phyloP scores from a whole-genome alignment of 2,888 invertebrate species.

The Caenorhabditis becei region DNA sequence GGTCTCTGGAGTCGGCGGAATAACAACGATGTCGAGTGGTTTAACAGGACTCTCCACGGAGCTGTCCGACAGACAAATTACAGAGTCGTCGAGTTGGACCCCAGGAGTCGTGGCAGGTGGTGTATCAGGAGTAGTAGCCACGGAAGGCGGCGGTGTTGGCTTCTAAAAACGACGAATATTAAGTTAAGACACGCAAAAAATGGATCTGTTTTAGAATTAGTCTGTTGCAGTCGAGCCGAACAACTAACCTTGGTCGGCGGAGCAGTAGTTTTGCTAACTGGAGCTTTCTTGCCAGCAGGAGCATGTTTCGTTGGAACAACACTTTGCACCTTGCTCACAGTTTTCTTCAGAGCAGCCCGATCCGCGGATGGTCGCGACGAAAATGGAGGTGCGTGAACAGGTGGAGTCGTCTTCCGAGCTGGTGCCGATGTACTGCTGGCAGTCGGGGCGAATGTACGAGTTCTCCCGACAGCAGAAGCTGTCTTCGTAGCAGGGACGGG shows the following conservation, averaged over 20 bases:
- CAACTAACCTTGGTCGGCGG: background rate
- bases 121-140: background rate
- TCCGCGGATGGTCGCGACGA: slow-evolving; percentile 4
- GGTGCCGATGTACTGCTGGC: background rate
- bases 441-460: slow-evolving; percentile 4
- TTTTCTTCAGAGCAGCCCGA: slow-evolving; percentile 41
- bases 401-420: background rate
- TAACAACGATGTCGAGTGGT: slow-evolving; percentile 49
- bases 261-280: background rate
- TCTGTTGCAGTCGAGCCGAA: background rate
- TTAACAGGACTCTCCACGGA: background rate
- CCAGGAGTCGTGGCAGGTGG: background rate
- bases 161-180: slow-evolving; percentile 30
- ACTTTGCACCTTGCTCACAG: slow-evolving; percentile 42
- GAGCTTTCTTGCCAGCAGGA: slow-evolving; percentile 15
- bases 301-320: slow-evolving; percentile 40
- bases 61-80: slow-evolving; percentile 15
- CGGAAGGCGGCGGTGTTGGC: slow-evolving; percentile 12
- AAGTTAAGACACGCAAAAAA: slow-evolving; percentile 33
- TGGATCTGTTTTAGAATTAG: background rate
- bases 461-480: slow-evolving; percentile 1
- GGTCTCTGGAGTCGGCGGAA: slow-evolving; percentile 60
- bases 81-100: slow-evolving; percentile 37
- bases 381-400: background rate
- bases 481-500: background rate